A percentile compares a stretch with the other conserved stretches of the same genome.
Evolutionary conservation across 1,140 invertebrate species (phyloP).

Genomic region (Euura saliciscinereae): DNA sequence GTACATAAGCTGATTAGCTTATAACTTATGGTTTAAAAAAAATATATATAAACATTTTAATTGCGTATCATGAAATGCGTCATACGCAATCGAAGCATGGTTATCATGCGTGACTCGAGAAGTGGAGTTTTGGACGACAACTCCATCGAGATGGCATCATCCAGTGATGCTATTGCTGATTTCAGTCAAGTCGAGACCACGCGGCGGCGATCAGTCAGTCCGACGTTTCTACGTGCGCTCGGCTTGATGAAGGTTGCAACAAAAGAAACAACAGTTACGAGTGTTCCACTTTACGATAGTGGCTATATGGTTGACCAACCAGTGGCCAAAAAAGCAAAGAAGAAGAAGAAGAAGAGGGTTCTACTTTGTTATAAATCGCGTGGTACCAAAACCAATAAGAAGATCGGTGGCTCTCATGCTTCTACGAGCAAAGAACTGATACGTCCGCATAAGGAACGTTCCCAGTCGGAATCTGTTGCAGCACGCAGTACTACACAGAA

Average conservation of each 20-base stretch:
- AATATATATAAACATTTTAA: neutral
- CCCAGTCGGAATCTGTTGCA: neutral
- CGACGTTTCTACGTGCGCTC: neutral
- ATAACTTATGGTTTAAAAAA: too few relatives aligned
- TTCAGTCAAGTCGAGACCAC: neutral
- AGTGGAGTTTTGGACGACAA: neutral
- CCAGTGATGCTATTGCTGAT: conserved; percentile 2
- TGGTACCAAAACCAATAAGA: neutral
- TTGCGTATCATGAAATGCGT: too few relatives aligned
- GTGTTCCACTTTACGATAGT: conserved; percentile 2
- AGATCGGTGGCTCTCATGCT: neutral
- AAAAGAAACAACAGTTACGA: conserved; percentile 3
- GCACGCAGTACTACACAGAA: neutral
- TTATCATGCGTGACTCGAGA: neutral
- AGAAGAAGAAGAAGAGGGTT: too few relatives aligned
- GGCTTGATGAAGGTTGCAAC: neutral
- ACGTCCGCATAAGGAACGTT: conserved; percentile 2
- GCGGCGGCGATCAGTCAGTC: conserved; percentile 1
- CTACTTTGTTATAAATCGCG: neutral
- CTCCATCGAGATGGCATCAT: neutral
- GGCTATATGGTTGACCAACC: too few relatives aligned
- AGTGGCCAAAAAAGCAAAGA: too few relatives aligned
- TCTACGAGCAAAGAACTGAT: neutral
- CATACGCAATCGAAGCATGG: too few relatives aligned
- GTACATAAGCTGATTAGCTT: too few relatives aligned